Evolutionary conservation across 2,888 invertebrate species (phyloP).

Genomic region (Pterostichus niger): DNA sequence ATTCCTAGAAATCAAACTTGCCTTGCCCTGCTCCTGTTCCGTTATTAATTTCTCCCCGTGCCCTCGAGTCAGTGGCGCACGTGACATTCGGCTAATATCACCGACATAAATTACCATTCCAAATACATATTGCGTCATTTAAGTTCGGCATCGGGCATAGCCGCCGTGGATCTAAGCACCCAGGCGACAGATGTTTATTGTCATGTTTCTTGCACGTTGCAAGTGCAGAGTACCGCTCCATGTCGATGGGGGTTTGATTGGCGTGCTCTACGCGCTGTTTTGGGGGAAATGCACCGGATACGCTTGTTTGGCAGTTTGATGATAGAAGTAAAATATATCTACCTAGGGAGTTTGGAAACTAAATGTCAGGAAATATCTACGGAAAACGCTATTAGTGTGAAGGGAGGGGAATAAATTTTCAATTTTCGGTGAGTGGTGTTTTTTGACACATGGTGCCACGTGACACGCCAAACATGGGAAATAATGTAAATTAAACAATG

Average conservation of each 20-base stretch:
- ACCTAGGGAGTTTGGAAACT: slow-evolving; percentile 46
- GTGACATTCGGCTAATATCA: slow-evolving; percentile 65
- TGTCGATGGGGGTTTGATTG: slow-evolving; percentile 32
- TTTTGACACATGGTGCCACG: slow-evolving; percentile 26
- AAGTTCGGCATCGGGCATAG: not conserved
- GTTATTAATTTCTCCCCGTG: slow-evolving; percentile 63
- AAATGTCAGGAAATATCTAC: slow-evolving; percentile 53
- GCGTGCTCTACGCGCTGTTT: slow-evolving; percentile 18
- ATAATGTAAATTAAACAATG: slow-evolving; percentile 44
- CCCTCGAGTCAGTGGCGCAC: slow-evolving; percentile 25
- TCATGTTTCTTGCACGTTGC: slow-evolving; percentile 9
- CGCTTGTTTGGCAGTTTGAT: slow-evolving; percentile 48
- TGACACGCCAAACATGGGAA: slow-evolving; percentile 1
- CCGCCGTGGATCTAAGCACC: not conserved
- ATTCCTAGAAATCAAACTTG: slow-evolving; percentile 65
- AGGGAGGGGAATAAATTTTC: slow-evolving; percentile 23
- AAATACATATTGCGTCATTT: slow-evolving; percentile 54
- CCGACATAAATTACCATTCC: slow-evolving; percentile 62
- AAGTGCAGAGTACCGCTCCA: not conserved
- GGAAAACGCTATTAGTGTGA: slow-evolving; percentile 40
- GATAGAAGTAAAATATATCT: slow-evolving; percentile 53
- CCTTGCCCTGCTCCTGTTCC: not conserved
- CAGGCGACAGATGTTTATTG: slow-evolving; percentile 46
- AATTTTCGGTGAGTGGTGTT: slow-evolving; percentile 26
- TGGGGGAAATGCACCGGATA: slow-evolving; percentile 17